A percentile compares a stretch with the other conserved stretches of the same genome.
Conservation (phyloP, 2,113 vertebrate genomes). For the Oreochromis tanganicae region DNA sequence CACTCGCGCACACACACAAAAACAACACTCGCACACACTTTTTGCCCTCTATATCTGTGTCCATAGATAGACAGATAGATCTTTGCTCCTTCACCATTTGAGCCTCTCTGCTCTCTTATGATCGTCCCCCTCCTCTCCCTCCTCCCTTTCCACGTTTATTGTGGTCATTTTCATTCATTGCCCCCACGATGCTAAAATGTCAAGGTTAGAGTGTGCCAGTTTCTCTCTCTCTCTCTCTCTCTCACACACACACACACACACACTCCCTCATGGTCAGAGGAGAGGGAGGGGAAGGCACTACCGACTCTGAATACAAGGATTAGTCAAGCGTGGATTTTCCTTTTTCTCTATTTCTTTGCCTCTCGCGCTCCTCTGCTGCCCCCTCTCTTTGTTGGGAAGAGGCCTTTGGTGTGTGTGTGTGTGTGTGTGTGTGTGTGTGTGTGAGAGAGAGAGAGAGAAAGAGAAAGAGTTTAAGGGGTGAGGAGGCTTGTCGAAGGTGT, state of each 20-base stretch:
- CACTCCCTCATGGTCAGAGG: background rate
- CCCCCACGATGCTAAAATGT: constrained; percentile 50
- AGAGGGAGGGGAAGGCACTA: constrained; percentile 15
- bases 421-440: background rate
- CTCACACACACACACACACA: background rate
- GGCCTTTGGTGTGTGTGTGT: constrained; percentile 1
- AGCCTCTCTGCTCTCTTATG: background rate
- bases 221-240: background rate
- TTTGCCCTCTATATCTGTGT: background rate
- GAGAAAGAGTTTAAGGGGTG: background rate
- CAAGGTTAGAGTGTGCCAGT: constrained; percentile 60
- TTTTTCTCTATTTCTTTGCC: constrained; percentile 49
- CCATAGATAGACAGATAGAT: background rate
- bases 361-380: constrained; percentile 34
- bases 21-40: background rate
- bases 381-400: constrained; percentile 52
- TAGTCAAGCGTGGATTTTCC: constrained; percentile 62
- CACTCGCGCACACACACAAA: background rate
- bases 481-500: background rate
- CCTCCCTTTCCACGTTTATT: constrained; percentile 5
- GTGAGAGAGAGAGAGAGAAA: background rate
- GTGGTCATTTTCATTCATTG: constrained; percentile 60
- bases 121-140: background rate
- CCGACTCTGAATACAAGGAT: constrained; percentile 50
- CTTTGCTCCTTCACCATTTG: background rate